Conservation (phyloP, 92 coral and sea anemone species). For the Porites lobata region DNA sequence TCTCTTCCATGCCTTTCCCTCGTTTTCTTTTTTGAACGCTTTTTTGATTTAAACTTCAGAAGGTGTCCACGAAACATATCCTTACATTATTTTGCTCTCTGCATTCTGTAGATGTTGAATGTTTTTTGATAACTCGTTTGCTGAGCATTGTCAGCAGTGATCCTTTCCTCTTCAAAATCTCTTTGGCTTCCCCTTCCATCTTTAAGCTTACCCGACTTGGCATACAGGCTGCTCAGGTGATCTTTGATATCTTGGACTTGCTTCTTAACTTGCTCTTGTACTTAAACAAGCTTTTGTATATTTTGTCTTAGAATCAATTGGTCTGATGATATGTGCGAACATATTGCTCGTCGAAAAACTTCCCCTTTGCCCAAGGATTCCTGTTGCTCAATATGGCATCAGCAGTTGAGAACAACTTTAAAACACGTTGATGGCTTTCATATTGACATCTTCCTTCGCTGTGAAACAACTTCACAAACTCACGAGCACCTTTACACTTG, state of each 20-base stretch:
- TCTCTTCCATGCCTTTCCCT: slow-evolving; percentile 32
- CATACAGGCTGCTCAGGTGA: slow-evolving; percentile 53
- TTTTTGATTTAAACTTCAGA: no score
- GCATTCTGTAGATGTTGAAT: no score
- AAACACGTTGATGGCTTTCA: slow-evolving; percentile 40
- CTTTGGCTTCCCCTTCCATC: slow-evolving; percentile 23
- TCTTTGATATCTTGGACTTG: neutral
- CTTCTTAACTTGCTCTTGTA: slow-evolving; percentile 26
- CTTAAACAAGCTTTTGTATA: slow-evolving; percentile 35
- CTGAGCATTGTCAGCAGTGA: slow-evolving; percentile 57
- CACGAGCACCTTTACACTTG: neutral
- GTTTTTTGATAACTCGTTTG: no score
- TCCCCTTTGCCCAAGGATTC: neutral
- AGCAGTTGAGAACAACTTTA: slow-evolving; percentile 20
- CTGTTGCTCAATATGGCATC: slow-evolving; percentile 26
- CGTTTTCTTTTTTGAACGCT: slow-evolving; percentile 21
- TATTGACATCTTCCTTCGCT: slow-evolving; percentile 3
- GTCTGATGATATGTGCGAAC: slow-evolving; percentile 56
- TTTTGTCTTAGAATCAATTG: slow-evolving; percentile 36
- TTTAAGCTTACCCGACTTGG: slow-evolving; percentile 64
- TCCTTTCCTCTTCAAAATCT: slow-evolving; percentile 56
- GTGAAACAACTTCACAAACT: neutral
- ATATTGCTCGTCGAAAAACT: slow-evolving; percentile 56
- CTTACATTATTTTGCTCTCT: no score
- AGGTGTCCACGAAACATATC: no score